phyloP scores from a whole-genome alignment of 2,113 vertebrate genomes.

The Columba janthina region DNA sequence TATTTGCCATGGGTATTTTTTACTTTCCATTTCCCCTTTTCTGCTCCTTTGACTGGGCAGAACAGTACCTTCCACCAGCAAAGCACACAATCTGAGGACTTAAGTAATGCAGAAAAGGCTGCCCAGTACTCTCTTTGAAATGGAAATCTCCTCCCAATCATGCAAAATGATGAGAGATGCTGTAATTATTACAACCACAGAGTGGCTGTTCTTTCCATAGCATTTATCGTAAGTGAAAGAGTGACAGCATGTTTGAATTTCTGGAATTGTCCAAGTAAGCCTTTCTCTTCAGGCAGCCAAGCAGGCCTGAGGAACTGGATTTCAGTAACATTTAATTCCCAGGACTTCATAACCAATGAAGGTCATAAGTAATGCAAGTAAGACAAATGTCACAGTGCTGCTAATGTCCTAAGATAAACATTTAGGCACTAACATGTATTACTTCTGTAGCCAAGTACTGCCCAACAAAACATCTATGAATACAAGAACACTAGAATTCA shows the following conservation, averaged over 20 bases:
- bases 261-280: background rate
- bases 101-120: background rate
- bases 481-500: rapidly evolving
- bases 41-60: background rate
- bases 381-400: background rate
- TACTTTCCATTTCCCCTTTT: background rate
- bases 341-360: background rate
- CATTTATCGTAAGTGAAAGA: background rate
- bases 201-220: background rate
- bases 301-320: background rate
- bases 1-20: background rate
- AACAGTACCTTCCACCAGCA: background rate
- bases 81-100: background rate
- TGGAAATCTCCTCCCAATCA: background rate
- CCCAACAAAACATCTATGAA: background rate
- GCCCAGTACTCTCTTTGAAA: background rate
- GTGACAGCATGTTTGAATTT: background rate
- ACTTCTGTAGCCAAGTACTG: background rate
- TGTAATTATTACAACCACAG: background rate
- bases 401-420: background rate
- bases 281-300: background rate
- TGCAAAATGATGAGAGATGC: background rate
- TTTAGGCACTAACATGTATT: no score
- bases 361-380: background rate
- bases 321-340: background rate